Evolutionary conservation across 1,140 invertebrate species (phyloP).

Genomic region (Nymphalis io): DNA sequence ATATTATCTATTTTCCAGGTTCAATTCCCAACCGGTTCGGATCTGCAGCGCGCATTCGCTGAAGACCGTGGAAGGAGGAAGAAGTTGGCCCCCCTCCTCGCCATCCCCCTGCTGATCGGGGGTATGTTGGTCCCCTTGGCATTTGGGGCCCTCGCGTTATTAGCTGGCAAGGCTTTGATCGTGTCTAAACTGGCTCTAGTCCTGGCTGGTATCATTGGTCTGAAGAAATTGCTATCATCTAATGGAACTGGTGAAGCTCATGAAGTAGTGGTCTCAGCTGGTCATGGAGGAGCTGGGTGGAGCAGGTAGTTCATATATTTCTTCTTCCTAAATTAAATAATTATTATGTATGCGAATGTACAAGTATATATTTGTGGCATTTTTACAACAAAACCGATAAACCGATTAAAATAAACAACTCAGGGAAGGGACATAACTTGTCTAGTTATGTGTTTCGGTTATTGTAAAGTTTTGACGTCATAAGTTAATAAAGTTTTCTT

Average conservation of each 20-base stretch:
- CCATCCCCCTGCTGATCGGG: slow-evolving; percentile 88
- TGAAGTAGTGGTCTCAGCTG: slow-evolving; percentile 86
- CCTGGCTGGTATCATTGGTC: slow-evolving; percentile 89
- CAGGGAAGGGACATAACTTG: no score
- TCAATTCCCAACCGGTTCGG: slow-evolving; percentile 84
- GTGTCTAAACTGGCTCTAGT: slow-evolving; percentile 91
- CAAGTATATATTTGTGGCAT: no score
- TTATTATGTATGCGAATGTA: neutral
- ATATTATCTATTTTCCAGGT: slow-evolving; percentile 66
- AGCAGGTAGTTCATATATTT: slow-evolving; percentile 79
- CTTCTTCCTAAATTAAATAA: neutral
- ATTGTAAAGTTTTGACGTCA: no score
- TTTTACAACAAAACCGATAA: no score
- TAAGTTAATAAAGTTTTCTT: no score
- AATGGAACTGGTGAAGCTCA: slow-evolving; percentile 83
- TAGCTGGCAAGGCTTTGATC: slow-evolving; percentile 91
- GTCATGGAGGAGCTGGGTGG: slow-evolving; percentile 85
- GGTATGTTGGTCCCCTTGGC: slow-evolving; percentile 90
- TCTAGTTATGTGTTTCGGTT: no score
- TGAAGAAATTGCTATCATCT: slow-evolving; percentile 89
- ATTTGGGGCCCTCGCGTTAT: slow-evolving; percentile 87
- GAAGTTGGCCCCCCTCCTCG: slow-evolving; percentile 85
- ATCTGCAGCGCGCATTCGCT: slow-evolving; percentile 83
- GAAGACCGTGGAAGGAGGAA: slow-evolving; percentile 86
- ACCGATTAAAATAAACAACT: no score